Base-by-base conservation (phyloP, 2,888 invertebrate species). In the Steinernema scapterisci region DNA sequence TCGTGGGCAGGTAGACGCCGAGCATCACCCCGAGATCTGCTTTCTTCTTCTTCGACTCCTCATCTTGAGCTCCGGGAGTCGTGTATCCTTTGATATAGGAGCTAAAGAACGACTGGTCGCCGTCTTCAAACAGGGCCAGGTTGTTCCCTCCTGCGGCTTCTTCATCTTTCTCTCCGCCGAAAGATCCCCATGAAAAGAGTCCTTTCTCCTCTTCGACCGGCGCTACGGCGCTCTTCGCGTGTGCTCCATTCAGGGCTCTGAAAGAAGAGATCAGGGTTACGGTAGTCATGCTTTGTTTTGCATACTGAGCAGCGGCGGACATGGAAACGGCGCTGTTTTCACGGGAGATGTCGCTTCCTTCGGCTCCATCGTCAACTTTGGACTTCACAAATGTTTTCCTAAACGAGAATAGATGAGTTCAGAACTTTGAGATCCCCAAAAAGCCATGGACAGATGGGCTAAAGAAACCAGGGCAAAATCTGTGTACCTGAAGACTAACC, bases 1-100 rank as follows among this genome's bases (percentile, higher is more conserved):
- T 95, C 89, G 97, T 99, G 76, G 99, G 99, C 79, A 99, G 91
- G 90, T 93, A 99, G 81, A 97, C 97, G 78, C 99, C 99, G 88
- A 99, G 93, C 87, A 99, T 92, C 48, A 97, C 97, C 87, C 99
- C 99, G 92, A 99, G 94, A 80, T 95, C 93, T 52, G 95, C 94
- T 54, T 92, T 23, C 31, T 81, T 78, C 70, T 84, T 83, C 76
- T 81, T 80, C 56, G 81, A 80, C 19, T 83, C 87, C 54, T 84
- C 70, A 71, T 87, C 87, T 7, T 77, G 38, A 13, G 87, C 86
- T 23, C 87, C 87, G n/a, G 87, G 87, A 23, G 85, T 86, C 72
- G 84, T 84, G 78, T 85, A 87, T 9, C 83, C 86, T 70, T 78
- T 80, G 71, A 87, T 74, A 70, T 82, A 85, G 43, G 80, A 78